These are phyloP conservation scores for Sebastes kiyomatsui DNA, from an alignment of 2,797 vertebrate species.

Conservation along the genomic window DNA sequence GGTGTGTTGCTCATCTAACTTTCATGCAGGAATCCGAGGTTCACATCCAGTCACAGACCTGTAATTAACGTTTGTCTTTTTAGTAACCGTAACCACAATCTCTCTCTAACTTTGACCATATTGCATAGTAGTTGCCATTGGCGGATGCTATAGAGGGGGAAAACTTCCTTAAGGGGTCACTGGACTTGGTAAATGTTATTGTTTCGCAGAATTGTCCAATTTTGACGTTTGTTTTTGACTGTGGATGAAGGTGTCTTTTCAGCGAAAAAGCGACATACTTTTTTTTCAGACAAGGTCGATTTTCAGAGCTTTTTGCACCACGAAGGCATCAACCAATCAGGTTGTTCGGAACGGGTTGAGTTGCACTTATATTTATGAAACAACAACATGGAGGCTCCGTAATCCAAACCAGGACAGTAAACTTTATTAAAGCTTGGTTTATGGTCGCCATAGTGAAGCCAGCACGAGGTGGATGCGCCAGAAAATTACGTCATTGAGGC, in stretches of 20 bases:
- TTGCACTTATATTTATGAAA: no score
- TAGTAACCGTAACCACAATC: neutral
- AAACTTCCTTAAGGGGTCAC: neutral
- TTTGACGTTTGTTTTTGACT: neutral
- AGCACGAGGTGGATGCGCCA: fast-evolving
- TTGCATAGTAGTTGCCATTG: neutral
- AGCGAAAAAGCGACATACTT: no score
- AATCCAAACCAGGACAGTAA: no score
- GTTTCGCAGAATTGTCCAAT: neutral
- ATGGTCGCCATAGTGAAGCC: no score
- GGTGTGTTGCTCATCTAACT: neutral
- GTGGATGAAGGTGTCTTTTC: no score
- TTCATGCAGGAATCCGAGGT: neutral
- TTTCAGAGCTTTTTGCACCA: no score
- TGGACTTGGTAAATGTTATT: neutral
- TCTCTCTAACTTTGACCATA: neutral
- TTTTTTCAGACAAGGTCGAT: no score
- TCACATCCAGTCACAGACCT: neutral
- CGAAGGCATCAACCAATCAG: no score
- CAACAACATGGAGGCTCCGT: no score
- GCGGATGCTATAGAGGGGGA: neutral
- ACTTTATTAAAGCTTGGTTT: no score
- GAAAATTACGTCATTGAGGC: no score
- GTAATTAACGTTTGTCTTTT: neutral
- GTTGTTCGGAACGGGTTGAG: no score